Percentiles rank a stretch among this genome's conserved stretches.
These are phyloP conservation scores for Heliconius erato DNA, from an alignment of 2,888 invertebrate species.

Conservation along the genomic window DNA sequence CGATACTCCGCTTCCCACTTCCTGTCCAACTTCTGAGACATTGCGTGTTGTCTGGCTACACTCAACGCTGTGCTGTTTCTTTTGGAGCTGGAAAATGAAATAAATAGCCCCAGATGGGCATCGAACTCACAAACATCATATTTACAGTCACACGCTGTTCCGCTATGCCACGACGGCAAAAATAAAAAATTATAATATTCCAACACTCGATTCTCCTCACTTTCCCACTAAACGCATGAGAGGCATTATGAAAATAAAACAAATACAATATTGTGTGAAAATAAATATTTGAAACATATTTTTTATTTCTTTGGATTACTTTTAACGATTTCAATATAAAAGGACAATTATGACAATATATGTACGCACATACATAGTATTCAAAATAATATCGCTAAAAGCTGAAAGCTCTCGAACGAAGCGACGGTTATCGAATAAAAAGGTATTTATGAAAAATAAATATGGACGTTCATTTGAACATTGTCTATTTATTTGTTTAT, in stretches of 20 bases:
- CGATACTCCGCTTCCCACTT: no score
- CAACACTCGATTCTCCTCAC: no score
- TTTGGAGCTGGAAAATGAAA: no score
- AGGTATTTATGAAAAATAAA: neutral
- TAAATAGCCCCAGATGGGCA: no score
- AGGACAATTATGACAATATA: neutral
- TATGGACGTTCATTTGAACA: constrained; percentile 1
- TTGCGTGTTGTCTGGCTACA: no score
- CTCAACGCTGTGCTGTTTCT: no score
- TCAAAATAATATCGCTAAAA: neutral
- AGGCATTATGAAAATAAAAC: neutral
- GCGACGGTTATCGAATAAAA: neutral
- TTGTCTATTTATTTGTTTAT: constrained; percentile 3
- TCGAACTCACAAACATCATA: no score
- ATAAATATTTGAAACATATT: neutral
- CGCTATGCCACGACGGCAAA: no score
- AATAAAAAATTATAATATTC: no score
- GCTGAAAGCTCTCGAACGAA: constrained; percentile 7
- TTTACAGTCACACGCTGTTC: no score
- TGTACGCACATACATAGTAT: neutral
- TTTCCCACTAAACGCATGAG: no score
- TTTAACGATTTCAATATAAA: neutral
- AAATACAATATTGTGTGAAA: neutral
- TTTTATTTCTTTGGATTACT: neutral
- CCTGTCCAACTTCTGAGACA: no score